Evolutionary conservation across 2,797 vertebrate species (phyloP).

Genomic region (Ataeniobius toweri): DNA sequence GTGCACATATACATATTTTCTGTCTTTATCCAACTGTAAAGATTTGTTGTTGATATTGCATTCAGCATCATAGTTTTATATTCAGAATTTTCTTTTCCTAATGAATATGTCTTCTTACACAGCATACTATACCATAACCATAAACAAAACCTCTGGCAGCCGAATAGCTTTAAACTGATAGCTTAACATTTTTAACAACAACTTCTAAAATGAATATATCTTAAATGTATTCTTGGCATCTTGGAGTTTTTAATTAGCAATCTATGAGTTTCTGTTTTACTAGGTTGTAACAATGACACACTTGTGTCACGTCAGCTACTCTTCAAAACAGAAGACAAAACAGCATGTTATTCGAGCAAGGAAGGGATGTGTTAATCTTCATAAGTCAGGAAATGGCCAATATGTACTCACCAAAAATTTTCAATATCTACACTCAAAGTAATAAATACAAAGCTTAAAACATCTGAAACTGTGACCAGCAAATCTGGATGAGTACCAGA

Average conservation of each 20-base stretch:
- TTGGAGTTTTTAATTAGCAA: neutral
- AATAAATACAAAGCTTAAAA: neutral
- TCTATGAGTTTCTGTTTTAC: neutral
- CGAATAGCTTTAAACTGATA: neutral
- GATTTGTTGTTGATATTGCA: neutral
- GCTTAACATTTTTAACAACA: neutral
- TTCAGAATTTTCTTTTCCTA: too few species aligned
- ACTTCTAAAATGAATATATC: neutral
- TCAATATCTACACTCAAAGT: neutral
- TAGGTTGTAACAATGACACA: neutral
- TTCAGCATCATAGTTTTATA: too few species aligned
- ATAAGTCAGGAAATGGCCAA: neutral
- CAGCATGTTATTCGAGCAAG: too few species aligned
- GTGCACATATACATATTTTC: neutral
- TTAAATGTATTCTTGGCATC: neutral
- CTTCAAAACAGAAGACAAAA: neutral
- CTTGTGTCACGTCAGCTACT: neutral
- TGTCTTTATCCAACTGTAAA: neutral
- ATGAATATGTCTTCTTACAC: neutral
- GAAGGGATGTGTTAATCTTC: too few species aligned
- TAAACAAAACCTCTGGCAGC: neutral
- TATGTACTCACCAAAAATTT: neutral
- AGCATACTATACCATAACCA: neutral
- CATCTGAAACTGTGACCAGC: neutral
- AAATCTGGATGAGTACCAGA: too few species aligned